Evolutionary conservation across 1,140 invertebrate species (phyloP).

Genomic region (Heterodera carotae): DNA sequence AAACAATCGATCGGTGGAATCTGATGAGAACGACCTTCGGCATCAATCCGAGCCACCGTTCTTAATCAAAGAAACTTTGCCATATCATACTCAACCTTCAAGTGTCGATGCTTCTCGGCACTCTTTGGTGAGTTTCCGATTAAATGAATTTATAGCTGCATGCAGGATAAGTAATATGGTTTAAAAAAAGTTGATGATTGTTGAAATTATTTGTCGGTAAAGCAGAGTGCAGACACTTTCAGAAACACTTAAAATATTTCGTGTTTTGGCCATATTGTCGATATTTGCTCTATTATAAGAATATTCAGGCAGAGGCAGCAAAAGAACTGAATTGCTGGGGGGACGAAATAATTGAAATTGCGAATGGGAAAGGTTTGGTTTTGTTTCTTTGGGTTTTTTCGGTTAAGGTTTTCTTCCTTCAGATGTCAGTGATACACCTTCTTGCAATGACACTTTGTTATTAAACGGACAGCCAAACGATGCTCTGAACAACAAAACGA

Average conservation of each 20-base stretch:
- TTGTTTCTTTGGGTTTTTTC: too few relatives aligned
- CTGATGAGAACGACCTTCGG: not conserved
- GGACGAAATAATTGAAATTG: not conserved
- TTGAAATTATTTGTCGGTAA: too few relatives aligned
- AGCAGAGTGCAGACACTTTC: too few relatives aligned
- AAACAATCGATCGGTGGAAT: not conserved
- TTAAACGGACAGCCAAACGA: too few relatives aligned
- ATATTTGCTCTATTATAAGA: not conserved
- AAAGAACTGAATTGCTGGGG: not conserved
- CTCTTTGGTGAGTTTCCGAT: not conserved
- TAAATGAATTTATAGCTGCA: too few relatives aligned
- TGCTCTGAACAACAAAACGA: too few relatives aligned
- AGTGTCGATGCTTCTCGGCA: not conserved
- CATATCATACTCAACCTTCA: not conserved
- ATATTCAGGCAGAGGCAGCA: not conserved
- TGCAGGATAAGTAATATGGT: too few relatives aligned
- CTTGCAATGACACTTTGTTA: too few relatives aligned
- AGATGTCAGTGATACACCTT: too few relatives aligned
- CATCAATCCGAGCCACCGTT: not conserved
- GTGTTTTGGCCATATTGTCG: too few relatives aligned
- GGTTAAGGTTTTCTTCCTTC: not conserved
- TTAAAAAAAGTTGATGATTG: too few relatives aligned
- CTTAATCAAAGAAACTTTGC: not conserved
- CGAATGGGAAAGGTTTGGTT: not conserved
- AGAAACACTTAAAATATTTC: too few relatives aligned